phyloP scores from a whole-genome alignment of 2,113 vertebrate genomes.

The Sander lucioperca region DNA sequence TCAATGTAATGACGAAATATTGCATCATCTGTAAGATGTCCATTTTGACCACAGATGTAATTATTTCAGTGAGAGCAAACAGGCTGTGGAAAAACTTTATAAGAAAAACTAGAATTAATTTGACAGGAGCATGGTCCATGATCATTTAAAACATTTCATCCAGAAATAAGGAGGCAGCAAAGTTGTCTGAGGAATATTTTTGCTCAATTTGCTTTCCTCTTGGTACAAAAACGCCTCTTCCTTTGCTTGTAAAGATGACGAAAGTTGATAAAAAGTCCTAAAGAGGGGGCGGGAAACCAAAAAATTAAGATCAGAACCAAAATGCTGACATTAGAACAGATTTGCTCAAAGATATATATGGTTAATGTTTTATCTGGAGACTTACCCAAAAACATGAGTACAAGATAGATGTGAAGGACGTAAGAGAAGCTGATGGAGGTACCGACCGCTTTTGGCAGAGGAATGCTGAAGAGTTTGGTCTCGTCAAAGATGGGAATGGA shows the following conservation, averaged over 20 bases:
- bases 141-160: conserved; percentile 9
- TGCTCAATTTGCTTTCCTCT: conserved; percentile 90
- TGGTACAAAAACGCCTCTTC: conserved; percentile 88
- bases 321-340: neutral
- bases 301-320: neutral
- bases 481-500: conserved; percentile 93
- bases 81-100: neutral
- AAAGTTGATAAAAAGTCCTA: conserved; percentile 91
- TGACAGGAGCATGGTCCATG: neutral
- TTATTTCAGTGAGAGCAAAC: neutral
- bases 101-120: neutral
- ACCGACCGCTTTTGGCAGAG: conserved; percentile 88
- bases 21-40: conserved; percentile 13
- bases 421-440: conserved; percentile 90
- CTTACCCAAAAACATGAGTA: conserved; percentile 93
- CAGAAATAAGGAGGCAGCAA: conserved; percentile 65
- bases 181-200: conserved; percentile 20
- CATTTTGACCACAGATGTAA: neutral
- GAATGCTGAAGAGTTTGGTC: conserved; percentile 90
- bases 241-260: conserved; percentile 95
- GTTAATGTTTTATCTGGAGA: neutral
- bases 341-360: neutral
- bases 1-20: conserved; percentile 2
- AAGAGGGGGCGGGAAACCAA: neutral
- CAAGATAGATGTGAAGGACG: conserved; percentile 89